These are phyloP conservation scores for Lasiurus cinereus DNA, from an alignment of 2,113 vertebrate species.

Conservation along the genomic window DNA sequence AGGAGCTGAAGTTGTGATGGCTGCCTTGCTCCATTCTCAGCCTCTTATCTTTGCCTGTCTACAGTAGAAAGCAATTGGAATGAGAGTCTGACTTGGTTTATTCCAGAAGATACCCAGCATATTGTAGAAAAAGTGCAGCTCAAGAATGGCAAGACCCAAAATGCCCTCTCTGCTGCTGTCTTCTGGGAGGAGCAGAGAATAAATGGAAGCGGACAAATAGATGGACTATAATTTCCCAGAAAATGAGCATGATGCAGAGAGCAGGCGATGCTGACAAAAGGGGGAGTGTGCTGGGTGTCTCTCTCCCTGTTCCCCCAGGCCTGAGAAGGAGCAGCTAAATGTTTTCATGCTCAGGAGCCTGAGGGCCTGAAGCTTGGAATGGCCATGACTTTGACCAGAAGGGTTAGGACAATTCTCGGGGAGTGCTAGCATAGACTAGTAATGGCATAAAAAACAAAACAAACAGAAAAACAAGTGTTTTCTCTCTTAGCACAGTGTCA, in stretches of 20 bases:
- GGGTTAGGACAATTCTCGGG: neutral
- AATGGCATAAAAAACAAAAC: neutral
- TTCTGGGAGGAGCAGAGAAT: neutral
- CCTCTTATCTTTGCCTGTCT: neutral
- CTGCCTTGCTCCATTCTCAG: neutral
- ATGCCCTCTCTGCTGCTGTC: neutral
- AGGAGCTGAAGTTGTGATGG: rapidly evolving
- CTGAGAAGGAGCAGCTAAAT: neutral
- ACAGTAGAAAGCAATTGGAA: neutral
- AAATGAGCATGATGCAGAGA: neutral
- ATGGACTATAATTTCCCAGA: neutral
- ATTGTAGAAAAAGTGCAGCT: neutral
- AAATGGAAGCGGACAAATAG: neutral
- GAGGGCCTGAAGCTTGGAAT: neutral
- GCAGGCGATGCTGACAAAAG: neutral
- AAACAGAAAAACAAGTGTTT: too few relatives aligned
- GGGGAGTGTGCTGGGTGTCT: neutral
- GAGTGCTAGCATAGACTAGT: neutral
- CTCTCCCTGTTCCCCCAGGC: neutral
- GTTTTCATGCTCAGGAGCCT: neutral
- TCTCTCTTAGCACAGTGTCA: neutral
- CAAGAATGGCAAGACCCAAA: neutral
- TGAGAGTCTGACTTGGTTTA: neutral
- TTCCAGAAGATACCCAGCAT: neutral
- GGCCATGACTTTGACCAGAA: neutral